Percentiles rank a stretch among this genome's conserved stretches.
These are phyloP conservation scores for Podiceps cristatus DNA, from an alignment of 2,113 vertebrate species.

Conservation along the genomic window DNA sequence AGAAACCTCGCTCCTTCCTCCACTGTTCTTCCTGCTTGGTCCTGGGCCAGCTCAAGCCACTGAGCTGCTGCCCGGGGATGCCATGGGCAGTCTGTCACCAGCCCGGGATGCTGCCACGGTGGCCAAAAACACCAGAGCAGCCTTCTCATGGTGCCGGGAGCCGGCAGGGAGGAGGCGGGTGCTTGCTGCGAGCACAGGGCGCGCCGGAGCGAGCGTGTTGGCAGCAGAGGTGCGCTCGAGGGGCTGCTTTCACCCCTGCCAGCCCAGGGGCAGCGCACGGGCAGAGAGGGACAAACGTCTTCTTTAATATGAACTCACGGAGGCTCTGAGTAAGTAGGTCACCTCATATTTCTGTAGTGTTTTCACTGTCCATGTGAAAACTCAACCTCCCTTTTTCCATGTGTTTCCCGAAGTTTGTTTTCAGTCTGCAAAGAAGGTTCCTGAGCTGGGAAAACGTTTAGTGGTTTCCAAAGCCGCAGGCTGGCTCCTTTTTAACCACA, in stretches of 20 bases:
- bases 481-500: background rate
- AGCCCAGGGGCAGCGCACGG: background rate
- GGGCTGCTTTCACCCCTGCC: background rate
- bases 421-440: background rate
- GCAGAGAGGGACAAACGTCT: conserved; percentile 2
- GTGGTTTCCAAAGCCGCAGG: background rate
- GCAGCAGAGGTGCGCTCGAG: background rate
- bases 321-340: conserved; percentile 50
- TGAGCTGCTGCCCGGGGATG: background rate
- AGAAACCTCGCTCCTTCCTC: background rate
- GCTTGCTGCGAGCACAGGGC: background rate
- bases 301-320: background rate
- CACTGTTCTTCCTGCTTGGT: background rate
- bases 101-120: background rate
- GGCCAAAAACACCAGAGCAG: background rate
- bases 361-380: background rate
- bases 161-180: background rate
- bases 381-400: background rate
- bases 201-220: rapidly evolving
- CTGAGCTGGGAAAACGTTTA: background rate
- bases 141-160: background rate
- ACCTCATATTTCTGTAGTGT: background rate
- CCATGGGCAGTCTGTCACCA: background rate
- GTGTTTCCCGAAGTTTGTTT: conserved; percentile 52
- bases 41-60: background rate